Evolutionary conservation across 2,888 invertebrate genomes (phyloP), one percentile per base, ranked within the genome.

Genomic region (Allophyes oxyacanthae): DNA sequence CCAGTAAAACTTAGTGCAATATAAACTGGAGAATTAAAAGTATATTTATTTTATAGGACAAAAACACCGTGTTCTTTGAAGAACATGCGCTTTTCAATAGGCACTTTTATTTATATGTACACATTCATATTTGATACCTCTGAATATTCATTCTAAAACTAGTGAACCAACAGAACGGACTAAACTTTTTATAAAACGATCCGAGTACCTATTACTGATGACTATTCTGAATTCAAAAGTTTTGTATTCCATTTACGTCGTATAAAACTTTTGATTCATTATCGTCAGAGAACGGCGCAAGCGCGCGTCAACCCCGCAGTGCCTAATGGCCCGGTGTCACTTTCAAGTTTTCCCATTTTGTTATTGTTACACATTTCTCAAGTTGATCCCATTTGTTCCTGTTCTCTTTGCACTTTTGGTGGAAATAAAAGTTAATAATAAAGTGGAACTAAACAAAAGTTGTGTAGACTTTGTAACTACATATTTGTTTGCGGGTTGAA

Each of bases 361-460:
- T 88, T 89, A 89, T 89, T 87, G 85, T 85, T 84, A 84, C 79
- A 85, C 85, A 87, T 88, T 88, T 87, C 85, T 88, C 85, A 85
- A 87, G 81, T 77, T 83, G 83, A 86, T 86, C 84, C 82, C 86
- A 87, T 88, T 88, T 87, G 84, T 87, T 84, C 78, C 78, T 79
- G 78, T 81, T 80, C 76, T 76, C 75, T 74, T 66, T 58, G 80
- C 83, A 77, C 81, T 82, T 81, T 74, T 75, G 58, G 69, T 46
- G 67, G 68, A 73, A 78, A 80, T 77, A 78, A 79, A 83, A 82
- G 77, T 83, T 81, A 72, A 75, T 83, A 81, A 85, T 83, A 82
- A 81, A 84, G 79, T 77, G 72, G 63, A 82, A 80, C 76, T 64
- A 75, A 52, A 79, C 68, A 63, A 69, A 79, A 81, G 72, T 81